A percentile compares a stretch with the other conserved stretches of the same genome.
Conservation (phyloP, 1,140 invertebrate genomes). For the Babylonia areolata region DNA sequence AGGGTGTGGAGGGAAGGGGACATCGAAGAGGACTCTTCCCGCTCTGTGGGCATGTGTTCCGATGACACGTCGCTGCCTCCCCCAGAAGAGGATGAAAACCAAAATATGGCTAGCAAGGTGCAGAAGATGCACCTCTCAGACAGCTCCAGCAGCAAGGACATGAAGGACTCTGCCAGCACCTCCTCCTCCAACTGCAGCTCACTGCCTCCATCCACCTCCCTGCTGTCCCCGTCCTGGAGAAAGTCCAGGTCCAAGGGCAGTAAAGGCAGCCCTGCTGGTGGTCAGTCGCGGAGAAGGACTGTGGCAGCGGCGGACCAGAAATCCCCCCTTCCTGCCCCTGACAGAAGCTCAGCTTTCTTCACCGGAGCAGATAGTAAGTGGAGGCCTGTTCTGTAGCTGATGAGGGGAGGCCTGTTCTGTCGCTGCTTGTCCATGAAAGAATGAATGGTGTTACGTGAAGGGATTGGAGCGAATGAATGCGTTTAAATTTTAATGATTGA, state of each 20-base stretch:
- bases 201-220: not conserved
- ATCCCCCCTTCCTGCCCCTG: no score
- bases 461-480: no score
- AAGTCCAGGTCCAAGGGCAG: not conserved
- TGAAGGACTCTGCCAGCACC: constrained; percentile 15
- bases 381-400: no score
- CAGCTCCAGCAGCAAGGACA: constrained; percentile 16
- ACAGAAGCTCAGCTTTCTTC: no score
- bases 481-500: no score
- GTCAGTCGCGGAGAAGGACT: no score
- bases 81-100: constrained; percentile 34
- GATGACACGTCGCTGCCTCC: constrained; percentile 4
- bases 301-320: no score
- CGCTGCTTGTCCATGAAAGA: no score
- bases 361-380: no score
- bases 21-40: not conserved
- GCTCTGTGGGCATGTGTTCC: constrained; percentile 18
- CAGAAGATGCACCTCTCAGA: constrained; percentile 16
- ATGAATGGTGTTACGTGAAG: no score
- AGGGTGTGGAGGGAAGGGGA: constrained; percentile 3
- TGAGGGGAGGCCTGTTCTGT: no score
- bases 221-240: not conserved
- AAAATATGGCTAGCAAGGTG: constrained; percentile 36
- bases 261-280: no score
- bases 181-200: constrained; percentile 9